These are phyloP conservation scores for Danio choprae DNA, from an alignment of 2,797 vertebrate genomes.

Conservation along the genomic window DNA sequence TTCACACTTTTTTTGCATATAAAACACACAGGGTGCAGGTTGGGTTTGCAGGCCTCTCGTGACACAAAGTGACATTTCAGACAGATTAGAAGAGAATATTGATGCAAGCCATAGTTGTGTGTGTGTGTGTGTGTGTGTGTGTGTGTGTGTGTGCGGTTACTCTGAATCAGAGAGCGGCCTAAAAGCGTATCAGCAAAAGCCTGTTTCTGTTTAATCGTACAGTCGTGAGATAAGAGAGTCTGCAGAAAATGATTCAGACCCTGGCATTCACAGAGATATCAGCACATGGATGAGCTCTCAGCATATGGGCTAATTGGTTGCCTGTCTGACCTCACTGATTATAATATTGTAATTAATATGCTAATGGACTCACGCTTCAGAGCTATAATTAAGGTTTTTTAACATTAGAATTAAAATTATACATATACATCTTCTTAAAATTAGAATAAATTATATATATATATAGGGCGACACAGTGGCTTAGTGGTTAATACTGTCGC, in stretches of 20 bases:
- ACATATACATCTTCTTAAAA: too few relatives aligned
- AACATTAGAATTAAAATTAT: too few relatives aligned
- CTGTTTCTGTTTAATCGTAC: slow-evolving; percentile 3
- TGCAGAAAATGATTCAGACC: slow-evolving; percentile 34
- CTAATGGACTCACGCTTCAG: too few relatives aligned
- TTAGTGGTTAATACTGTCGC: too few relatives aligned
- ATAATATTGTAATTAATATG: background rate
- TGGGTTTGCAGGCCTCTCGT: background rate
- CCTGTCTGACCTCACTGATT: slow-evolving; percentile 1
- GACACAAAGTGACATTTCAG: slow-evolving; percentile 48
- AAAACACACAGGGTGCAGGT: background rate
- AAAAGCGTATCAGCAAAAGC: slow-evolving; percentile 2
- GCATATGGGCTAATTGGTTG: slow-evolving; percentile 10
- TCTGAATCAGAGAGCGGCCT: slow-evolving; percentile 16
- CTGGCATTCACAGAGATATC: slow-evolving; percentile 48
- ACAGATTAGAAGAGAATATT: slow-evolving; percentile 32
- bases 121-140: background rate
- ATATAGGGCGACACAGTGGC: too few relatives aligned
- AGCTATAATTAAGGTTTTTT: too few relatives aligned
- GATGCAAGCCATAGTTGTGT: background rate
- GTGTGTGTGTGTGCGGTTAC: slow-evolving; percentile 32
- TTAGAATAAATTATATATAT: too few relatives aligned
- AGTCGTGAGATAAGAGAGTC: slow-evolving; percentile 37
- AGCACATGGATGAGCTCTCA: background rate
- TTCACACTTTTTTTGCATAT: background rate